Conservation (phyloP, 2,888 invertebrate genomes). For the Amphipoea lucens region DNA sequence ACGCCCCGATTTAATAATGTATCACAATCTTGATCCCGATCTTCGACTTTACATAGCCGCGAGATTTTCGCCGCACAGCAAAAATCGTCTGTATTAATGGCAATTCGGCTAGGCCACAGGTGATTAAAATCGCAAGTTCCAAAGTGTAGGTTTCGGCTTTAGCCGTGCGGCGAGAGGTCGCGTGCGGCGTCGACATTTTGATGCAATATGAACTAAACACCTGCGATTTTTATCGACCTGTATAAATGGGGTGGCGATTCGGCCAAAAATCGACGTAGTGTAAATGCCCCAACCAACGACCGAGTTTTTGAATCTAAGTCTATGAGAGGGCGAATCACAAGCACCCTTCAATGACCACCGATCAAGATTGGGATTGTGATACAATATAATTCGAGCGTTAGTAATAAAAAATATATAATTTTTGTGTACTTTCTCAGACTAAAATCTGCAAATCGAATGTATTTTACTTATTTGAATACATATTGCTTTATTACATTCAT, state of each 20-base stretch:
- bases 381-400: neutral
- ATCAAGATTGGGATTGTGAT: neutral
- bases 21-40: neutral
- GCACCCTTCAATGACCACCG: neutral
- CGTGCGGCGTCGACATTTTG: no score
- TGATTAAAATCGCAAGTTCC: no score
- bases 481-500: conserved; percentile 1
- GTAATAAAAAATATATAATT: conserved; percentile 3
- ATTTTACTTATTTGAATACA: conserved; percentile 16
- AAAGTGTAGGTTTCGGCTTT: no score
- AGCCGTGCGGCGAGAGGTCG: no score
- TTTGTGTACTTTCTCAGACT: conserved; percentile 13
- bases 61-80: no score
- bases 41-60: no score
- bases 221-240: neutral
- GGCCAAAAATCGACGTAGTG: neutral
- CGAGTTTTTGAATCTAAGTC: neutral
- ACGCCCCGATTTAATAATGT: neutral
- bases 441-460: conserved; percentile 15
- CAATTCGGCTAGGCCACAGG: no score
- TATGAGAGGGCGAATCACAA: neutral
- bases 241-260: neutral
- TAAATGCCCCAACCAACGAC: neutral
- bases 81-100: no score
- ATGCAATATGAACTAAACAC: no score